phyloP scores from a whole-genome alignment of 2,113 vertebrate genomes.

The Malurus elegans region DNA sequence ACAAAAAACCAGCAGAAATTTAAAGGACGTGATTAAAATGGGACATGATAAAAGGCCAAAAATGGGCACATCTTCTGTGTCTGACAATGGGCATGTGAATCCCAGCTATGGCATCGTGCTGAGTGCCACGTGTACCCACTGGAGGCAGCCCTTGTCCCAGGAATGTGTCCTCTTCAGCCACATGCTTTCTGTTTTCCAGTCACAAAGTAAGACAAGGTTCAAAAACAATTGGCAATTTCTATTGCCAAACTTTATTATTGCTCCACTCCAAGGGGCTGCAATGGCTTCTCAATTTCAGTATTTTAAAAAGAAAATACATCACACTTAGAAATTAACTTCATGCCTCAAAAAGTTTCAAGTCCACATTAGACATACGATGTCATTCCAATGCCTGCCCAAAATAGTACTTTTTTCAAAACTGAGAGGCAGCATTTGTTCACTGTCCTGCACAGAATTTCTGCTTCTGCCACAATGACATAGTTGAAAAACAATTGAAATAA shows the following conservation, averaged over 20 bases:
- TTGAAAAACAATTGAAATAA: neutral
- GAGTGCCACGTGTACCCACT: accelerated
- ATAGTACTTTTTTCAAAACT: neutral
- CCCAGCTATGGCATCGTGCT: neutral
- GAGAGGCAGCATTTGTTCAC: neutral
- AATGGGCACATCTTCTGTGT: neutral
- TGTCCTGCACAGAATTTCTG: neutral
- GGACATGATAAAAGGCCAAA: neutral
- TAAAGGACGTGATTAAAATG: neutral
- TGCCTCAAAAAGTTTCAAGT: neutral
- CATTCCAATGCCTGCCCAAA: neutral
- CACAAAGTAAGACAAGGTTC: neutral
- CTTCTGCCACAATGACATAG: neutral
- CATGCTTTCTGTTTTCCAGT: neutral
- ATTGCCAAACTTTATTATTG: neutral
- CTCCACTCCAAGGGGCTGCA: neutral
- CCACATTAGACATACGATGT: neutral
- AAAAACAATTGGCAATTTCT: neutral
- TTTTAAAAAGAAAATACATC: neutral
- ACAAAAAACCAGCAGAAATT: too few species aligned
- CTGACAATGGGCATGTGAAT: neutral
- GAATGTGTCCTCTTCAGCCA: neutral
- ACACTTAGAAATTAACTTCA: neutral
- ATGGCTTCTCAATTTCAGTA: neutral
- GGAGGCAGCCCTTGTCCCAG: neutral